Percentiles rank a stretch among this genome's conserved stretches.
These are phyloP conservation scores for Phortica variegata DNA, from an alignment of 1,140 invertebrate species.

Conservation along the genomic window DNA sequence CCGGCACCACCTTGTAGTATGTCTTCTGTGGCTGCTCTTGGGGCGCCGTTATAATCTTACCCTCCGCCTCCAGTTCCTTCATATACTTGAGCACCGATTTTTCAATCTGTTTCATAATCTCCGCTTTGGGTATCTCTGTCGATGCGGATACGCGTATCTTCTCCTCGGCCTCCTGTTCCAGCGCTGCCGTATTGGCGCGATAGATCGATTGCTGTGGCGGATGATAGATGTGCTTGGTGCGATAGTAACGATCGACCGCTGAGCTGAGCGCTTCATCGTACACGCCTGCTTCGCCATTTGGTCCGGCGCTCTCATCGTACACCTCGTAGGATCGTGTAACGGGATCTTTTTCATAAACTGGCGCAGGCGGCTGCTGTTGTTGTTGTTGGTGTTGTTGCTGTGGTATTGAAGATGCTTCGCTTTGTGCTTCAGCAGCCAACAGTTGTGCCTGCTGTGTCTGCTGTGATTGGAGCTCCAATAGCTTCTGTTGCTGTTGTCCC, in stretches of 20 bases:
- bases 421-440: background rate
- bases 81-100: constrained; percentile 53
- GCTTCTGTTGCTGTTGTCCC: background rate
- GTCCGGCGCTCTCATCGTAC: constrained; percentile 26
- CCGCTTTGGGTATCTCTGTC: constrained; percentile 52
- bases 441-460: background rate
- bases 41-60: constrained; percentile 45
- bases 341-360: constrained; percentile 45
- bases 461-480: background rate
- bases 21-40: constrained; percentile 38
- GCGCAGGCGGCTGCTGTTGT: constrained; percentile 19
- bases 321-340: constrained; percentile 41
- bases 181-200: constrained; percentile 18
- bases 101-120: constrained; percentile 55
- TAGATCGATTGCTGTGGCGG: constrained; percentile 5
- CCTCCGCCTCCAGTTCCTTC: constrained; percentile 52
- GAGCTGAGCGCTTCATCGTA: background rate
- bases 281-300: constrained; percentile 1
- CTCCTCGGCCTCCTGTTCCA: constrained; percentile 38
- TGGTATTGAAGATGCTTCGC: background rate
- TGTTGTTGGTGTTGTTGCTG: constrained; percentile 1
- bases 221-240: constrained; percentile 41
- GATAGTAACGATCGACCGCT: constrained; percentile 40
- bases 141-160: constrained; percentile 47
- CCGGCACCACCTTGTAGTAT: constrained; percentile 34